Conservation (phyloP, 2,113 vertebrate species). For the Ciconia maguari region DNA sequence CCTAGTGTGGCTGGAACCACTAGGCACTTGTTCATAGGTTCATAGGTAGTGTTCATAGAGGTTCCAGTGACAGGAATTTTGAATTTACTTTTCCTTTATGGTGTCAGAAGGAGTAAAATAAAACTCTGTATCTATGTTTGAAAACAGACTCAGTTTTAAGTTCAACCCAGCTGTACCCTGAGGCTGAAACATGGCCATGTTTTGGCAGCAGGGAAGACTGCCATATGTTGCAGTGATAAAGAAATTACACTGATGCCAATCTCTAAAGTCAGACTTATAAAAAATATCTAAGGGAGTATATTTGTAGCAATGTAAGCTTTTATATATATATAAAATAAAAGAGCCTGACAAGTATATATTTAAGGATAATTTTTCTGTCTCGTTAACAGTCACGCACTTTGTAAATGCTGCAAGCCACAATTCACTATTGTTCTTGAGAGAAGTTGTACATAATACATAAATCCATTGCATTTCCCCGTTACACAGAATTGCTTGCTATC, state of each 20-base stretch:
- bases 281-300: background rate
- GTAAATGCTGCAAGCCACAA: background rate
- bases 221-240: slow-evolving; percentile 60
- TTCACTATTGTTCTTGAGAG: background rate
- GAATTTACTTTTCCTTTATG: background rate
- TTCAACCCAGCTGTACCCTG: slow-evolving; percentile 46
- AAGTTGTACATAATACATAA: background rate
- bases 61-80: background rate
- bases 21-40: background rate
- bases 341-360: background rate
- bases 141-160: slow-evolving; percentile 51
- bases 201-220: slow-evolving; percentile 50
- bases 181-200: slow-evolving; percentile 61
- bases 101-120: background rate
- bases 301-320: background rate
- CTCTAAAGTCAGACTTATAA: slow-evolving; percentile 12
- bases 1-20: background rate
- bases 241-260: slow-evolving; percentile 44
- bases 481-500: background rate
- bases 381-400: background rate
- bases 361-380: background rate
- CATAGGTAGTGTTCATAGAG: background rate
- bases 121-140: slow-evolving; percentile 32
- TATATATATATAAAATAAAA: background rate
- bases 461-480: background rate